Base-by-base conservation (phyloP, 2,888 invertebrate species). In the Napeogenes inachia region DNA sequence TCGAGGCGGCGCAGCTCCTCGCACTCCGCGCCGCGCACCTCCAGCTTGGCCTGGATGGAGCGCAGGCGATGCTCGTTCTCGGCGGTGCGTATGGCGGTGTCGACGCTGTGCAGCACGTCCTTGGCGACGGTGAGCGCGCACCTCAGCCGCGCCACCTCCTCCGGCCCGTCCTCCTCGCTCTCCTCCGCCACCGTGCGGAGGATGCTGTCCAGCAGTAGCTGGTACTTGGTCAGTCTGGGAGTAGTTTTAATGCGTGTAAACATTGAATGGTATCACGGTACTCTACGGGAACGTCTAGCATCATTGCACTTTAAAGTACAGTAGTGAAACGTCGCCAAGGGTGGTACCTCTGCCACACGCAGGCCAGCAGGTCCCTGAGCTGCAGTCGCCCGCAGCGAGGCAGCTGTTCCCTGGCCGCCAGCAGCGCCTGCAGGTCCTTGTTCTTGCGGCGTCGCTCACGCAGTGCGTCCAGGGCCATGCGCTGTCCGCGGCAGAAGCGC, bases 401-500 rank as follows among this genome's bases (percentile, higher is more conserved):
- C 85, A 95, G 94, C 74, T 94, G 94, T 79, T 98, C 97, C 57
- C 96, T 92, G 56, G 94, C 94, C 55, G 92, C 91, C 56, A 97
- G 91, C 81, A 97, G 95, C 75, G 92, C 91, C 71, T 95, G 94
- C 71, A 97, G 92, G 76, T 96, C 96, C 64, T 94, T 94, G 84
- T 96, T 77, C 83, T 96, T 95, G 72, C 94, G 93, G 54, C 96
- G 91, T 6, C 94, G 88, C 76, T 94, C 94, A 67, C 95, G 93
- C 66, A 98, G 91, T 4, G 93, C 92, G 69, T 97, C 97, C 60
- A 98, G 87, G 2, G 97, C 97, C 74, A 95, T 93, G 68, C 97
- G 95, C 84, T 98, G 98, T 13, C 95, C 94, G 72, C 96, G 94
- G 80, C 98, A 98, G 86, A 97, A 98, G 21, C 91, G 93, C 1